These are phyloP conservation scores for Eudyptes chrysolophus DNA, from an alignment of 2,113 vertebrate species.

Conservation along the genomic window DNA sequence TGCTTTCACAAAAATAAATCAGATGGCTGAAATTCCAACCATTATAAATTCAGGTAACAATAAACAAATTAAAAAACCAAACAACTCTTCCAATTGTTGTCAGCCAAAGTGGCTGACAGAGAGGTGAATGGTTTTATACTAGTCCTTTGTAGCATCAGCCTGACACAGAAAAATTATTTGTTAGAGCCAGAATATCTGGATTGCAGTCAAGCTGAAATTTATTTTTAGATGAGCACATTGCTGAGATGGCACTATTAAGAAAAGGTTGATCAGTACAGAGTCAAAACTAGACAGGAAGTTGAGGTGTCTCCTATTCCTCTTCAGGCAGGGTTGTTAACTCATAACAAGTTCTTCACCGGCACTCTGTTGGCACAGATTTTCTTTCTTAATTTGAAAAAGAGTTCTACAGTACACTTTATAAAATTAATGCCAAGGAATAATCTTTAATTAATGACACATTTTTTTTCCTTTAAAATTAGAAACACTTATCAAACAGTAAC, in stretches of 20 bases:
- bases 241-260: not conserved
- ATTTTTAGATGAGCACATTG: not conserved
- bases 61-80: not conserved
- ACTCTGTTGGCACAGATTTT: not conserved
- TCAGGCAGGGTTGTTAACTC: not conserved
- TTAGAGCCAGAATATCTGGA: not conserved
- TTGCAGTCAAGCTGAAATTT: not conserved
- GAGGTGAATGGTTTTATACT: not conserved
- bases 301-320: not conserved
- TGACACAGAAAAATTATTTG: not conserved
- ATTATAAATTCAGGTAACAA: not conserved
- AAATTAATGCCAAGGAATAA: slow-evolving; percentile 25
- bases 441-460: slow-evolving; percentile 26
- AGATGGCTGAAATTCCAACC: not conserved
- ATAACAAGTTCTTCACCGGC: not conserved
- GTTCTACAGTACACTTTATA: not conserved
- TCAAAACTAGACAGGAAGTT: not conserved
- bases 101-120: not conserved
- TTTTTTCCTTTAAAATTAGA: slow-evolving; percentile 32
- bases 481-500: slow-evolving; percentile 29
- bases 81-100: not conserved
- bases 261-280: not conserved
- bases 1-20: not conserved
- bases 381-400: not conserved
- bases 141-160: not conserved